A percentile compares a stretch with the other conserved stretches of the same genome.
Evolutionary conservation across 2,113 vertebrate genomes (phyloP).

Genomic region (Myxocyprinus asiaticus): DNA sequence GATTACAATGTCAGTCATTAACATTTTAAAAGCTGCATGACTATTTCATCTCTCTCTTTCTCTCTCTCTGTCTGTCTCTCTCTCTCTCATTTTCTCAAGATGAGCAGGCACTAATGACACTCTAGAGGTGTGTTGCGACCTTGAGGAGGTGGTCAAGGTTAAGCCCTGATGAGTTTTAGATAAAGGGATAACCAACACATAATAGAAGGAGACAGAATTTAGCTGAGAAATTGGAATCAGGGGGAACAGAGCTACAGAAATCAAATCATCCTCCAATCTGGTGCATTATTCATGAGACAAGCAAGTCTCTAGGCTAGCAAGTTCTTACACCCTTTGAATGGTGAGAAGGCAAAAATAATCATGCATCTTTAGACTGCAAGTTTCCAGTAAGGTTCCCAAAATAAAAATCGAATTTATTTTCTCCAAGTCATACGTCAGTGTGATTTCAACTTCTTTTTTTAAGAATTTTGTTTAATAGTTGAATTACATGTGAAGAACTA

Average conservation of each 20-base stretch:
- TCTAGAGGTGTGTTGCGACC: neutral
- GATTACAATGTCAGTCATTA: slow-evolving; percentile 25
- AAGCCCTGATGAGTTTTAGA: neutral
- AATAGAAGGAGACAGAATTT: slow-evolving; percentile 12
- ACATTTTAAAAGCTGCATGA: neutral
- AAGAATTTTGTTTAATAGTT: too few relatives aligned
- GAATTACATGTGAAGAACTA: too few relatives aligned
- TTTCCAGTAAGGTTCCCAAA: too few relatives aligned
- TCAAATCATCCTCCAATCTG: neutral
- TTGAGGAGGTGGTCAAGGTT: slow-evolving; percentile 22
- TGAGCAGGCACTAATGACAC: slow-evolving; percentile 3
- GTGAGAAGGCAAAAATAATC: neutral
- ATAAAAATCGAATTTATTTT: neutral
- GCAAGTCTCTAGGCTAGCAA: neutral
- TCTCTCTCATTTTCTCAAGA: too few relatives aligned
- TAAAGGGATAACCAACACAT: neutral
- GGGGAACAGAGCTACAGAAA: slow-evolving; percentile 8
- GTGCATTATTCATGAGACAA: slow-evolving; percentile 18
- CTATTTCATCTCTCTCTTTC: neutral
- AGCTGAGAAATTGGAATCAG: slow-evolving; percentile 1
- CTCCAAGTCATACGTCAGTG: neutral
- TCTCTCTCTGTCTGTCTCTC: neutral
- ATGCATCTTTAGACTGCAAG: neutral
- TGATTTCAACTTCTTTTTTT: too few relatives aligned
- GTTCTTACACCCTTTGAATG: neutral